Conservation (phyloP, 2,797 vertebrate species). For the Eptatretus atami region DNA sequence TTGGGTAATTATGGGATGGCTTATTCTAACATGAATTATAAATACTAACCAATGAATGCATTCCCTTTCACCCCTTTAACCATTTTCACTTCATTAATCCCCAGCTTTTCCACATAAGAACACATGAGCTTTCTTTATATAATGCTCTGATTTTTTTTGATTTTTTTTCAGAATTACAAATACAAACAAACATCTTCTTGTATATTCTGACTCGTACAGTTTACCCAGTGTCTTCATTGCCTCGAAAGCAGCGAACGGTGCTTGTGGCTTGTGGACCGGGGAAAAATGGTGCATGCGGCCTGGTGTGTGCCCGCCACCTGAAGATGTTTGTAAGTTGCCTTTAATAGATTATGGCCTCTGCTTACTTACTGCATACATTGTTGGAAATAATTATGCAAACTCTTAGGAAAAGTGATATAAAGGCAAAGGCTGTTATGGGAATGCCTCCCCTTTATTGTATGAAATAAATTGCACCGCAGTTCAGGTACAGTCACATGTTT, state of each 20-base stretch:
- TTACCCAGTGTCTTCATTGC: conserved; percentile 34
- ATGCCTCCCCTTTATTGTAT: too few relatives aligned
- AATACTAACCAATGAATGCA: conserved; percentile 4
- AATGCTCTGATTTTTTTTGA: too few relatives aligned
- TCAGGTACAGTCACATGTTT: too few relatives aligned
- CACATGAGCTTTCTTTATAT: not conserved
- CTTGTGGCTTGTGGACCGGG: conserved; percentile 54
- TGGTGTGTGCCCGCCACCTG: conserved; percentile 59
- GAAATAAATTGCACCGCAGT: too few relatives aligned
- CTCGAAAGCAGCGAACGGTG: conserved; percentile 48
- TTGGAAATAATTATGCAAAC: too few relatives aligned
- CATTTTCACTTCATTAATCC: not conserved
- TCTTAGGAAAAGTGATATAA: too few relatives aligned
- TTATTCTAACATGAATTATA: conserved; percentile 1
- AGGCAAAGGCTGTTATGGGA: too few relatives aligned
- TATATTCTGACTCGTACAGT: conserved; percentile 15
- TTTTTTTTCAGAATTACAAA: too few relatives aligned
- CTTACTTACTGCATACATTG: too few relatives aligned
- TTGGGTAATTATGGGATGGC: conserved; percentile 1
- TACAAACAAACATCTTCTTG: not conserved
- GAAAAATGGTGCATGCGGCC: conserved; percentile 54
- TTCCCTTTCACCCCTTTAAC: not conserved
- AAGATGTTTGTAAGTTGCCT: conserved; percentile 41
- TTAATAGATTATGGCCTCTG: not conserved
- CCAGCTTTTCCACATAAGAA: not conserved